phyloP scores from a whole-genome alignment of 2,113 vertebrate species.

The Pardalotus punctatus region DNA sequence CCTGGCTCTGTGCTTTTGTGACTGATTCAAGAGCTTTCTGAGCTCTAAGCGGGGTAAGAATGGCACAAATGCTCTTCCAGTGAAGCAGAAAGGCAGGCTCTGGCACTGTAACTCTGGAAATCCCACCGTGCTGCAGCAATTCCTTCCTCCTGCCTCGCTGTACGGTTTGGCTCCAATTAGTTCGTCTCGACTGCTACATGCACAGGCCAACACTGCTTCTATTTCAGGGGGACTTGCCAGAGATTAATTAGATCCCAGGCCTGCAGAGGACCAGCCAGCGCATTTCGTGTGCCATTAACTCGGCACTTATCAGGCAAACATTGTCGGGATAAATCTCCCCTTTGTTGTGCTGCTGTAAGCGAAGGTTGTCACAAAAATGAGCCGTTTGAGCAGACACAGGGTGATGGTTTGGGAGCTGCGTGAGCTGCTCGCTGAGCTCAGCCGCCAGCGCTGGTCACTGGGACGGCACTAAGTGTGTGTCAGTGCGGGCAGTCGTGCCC shows the following conservation, averaged over 20 bases:
- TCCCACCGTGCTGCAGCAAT: background rate
- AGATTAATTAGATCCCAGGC: constrained; percentile 54
- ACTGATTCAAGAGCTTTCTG: background rate
- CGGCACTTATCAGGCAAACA: background rate
- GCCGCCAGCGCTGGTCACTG: background rate
- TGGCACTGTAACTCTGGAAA: background rate
- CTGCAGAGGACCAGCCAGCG: background rate
- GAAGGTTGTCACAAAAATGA: background rate
- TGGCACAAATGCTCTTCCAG: background rate
- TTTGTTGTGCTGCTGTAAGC: background rate
- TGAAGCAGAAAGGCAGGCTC: background rate
- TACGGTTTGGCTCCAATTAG: background rate
- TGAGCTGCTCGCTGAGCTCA: background rate
- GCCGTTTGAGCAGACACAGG: background rate
- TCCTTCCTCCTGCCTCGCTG: background rate
- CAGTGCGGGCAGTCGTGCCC: accelerated
- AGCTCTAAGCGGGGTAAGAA: background rate
- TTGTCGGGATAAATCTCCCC: background rate
- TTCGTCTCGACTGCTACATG: background rate
- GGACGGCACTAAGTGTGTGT: background rate
- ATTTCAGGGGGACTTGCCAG: constrained; percentile 33
- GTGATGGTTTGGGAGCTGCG: background rate
- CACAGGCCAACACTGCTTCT: constrained; percentile 9
- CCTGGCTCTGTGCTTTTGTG: background rate
- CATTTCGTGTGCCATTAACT: constrained; percentile 35